Conservation (phyloP, 2,113 vertebrate genomes). For the Smithornis capensis region DNA sequence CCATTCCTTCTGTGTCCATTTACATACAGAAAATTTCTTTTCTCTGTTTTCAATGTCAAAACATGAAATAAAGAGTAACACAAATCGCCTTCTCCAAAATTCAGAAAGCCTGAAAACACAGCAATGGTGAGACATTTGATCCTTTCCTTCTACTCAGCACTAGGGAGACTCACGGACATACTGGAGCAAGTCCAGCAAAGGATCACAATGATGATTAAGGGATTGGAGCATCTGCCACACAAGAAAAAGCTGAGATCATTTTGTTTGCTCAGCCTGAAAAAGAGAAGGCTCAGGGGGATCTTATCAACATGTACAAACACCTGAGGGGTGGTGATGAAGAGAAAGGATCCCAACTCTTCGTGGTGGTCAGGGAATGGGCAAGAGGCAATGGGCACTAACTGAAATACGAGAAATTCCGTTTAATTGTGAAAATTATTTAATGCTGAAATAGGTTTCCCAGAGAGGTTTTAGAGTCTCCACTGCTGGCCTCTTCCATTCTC, state of each 20-base stretch:
- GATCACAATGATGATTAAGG: neutral
- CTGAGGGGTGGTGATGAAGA: neutral
- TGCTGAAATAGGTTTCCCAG: neutral
- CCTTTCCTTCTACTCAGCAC: neutral
- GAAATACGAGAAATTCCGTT: neutral
- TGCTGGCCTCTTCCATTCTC: neutral
- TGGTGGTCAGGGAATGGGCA: neutral
- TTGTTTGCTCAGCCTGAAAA: neutral
- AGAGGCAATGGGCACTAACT: neutral
- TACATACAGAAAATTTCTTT: neutral
- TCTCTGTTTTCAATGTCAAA: neutral
- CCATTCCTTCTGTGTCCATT: neutral
- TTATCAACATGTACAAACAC: neutral
- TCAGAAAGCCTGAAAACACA: neutral
- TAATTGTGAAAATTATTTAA: neutral
- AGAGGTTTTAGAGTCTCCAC: neutral
- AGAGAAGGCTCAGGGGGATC: neutral
- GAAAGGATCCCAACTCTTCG: neutral
- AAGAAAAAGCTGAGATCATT: neutral
- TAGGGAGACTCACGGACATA: fast-evolving
- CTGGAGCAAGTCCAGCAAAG: neutral
- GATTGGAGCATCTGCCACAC: neutral
- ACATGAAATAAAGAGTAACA: neutral
- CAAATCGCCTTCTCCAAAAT: neutral
- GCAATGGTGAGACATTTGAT: neutral